Percentiles rank a stretch among this genome's conserved stretches.
Conservation (phyloP, 2,888 invertebrate species). For the Coecobrya sp. region DNA sequence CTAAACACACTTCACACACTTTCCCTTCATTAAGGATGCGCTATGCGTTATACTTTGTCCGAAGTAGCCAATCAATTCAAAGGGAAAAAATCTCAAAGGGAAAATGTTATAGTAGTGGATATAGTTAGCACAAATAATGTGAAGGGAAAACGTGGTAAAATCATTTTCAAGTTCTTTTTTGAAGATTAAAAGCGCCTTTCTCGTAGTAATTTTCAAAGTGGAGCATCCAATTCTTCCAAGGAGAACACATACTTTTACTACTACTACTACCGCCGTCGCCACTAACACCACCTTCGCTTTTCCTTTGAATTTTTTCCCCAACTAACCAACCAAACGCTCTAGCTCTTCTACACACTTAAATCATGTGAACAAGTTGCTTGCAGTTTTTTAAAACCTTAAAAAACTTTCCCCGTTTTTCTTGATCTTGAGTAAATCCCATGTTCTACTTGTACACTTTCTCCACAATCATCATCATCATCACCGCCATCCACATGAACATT, state of each 20-base stretch:
- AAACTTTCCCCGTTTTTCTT: background rate
- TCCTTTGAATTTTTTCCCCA: background rate
- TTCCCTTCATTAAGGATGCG: background rate
- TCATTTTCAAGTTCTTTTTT: constrained; percentile 11
- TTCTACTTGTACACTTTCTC: background rate
- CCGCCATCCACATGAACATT: too few species aligned
- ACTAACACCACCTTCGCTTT: background rate
- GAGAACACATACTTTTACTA: too few species aligned
- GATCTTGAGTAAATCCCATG: constrained; percentile 4
- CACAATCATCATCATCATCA: background rate
- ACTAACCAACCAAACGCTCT: background rate
- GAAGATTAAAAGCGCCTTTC: constrained; percentile 32
- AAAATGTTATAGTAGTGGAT: background rate
- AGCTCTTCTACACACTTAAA: background rate
- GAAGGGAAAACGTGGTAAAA: constrained; percentile 20
- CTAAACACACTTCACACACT: background rate
- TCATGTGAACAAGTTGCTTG: background rate
- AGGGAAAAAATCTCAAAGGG: background rate
- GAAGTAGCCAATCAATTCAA: constrained; percentile 5
- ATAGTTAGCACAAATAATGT: background rate
- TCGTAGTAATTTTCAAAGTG: background rate
- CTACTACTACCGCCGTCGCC: too few species aligned
- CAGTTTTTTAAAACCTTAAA: background rate
- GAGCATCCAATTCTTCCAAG: background rate
- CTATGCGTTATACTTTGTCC: background rate